Evolutionary conservation across 2,113 vertebrate genomes (phyloP).

Genomic region (Protobothrops mucrosquamatus): DNA sequence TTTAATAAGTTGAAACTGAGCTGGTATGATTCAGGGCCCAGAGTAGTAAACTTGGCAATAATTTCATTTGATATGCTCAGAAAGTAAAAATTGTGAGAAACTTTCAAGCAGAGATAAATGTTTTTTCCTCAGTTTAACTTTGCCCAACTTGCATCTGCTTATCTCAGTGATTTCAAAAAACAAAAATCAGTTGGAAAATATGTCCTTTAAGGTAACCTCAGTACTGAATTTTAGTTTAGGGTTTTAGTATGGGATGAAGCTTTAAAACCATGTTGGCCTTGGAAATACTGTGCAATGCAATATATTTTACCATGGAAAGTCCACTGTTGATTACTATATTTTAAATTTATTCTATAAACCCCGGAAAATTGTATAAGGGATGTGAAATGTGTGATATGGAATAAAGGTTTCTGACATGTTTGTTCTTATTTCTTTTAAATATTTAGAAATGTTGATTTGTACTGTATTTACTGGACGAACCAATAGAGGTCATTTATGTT

Average conservation of each 20-base stretch:
- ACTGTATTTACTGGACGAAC: not conserved
- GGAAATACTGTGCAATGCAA: not conserved
- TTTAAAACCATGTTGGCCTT: not conserved
- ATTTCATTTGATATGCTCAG: not conserved
- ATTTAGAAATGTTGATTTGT: not conserved
- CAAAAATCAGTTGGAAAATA: not conserved
- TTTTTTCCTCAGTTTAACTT: not conserved
- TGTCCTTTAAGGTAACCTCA: not conserved
- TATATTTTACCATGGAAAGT: constrained; percentile 1
- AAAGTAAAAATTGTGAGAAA: not conserved
- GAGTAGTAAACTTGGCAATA: not conserved
- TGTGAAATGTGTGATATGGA: not conserved
- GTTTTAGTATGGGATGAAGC: not conserved
- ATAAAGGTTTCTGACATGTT: not conserved
- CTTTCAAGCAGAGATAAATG: not conserved
- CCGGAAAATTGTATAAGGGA: not conserved
- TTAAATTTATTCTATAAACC: not conserved
- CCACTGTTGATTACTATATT: not conserved
- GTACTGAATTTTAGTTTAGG: not conserved
- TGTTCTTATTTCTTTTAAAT: not conserved
- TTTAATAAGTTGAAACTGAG: not conserved
- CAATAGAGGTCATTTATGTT: not conserved
- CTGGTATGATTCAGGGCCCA: not conserved
- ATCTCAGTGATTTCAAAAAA: not conserved
- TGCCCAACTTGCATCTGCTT: not conserved